Conservation (phyloP, 1,140 invertebrate genomes). For the Leptinotarsa defecta region DNA sequence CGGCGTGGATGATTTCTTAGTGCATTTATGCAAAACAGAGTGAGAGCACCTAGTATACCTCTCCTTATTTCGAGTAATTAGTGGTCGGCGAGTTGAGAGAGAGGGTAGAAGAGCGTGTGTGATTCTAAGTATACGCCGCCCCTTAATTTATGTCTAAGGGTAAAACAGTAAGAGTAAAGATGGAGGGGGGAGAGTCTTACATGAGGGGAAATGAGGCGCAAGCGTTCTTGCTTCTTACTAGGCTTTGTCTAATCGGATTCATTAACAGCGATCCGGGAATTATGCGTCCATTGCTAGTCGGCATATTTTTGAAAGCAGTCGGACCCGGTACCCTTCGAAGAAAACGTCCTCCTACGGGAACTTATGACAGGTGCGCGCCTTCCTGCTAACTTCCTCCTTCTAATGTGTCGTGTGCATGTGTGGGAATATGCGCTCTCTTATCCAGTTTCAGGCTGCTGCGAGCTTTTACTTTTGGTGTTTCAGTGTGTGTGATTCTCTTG, state of each 20-base stretch:
- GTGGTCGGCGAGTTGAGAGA: slow-evolving; percentile 51
- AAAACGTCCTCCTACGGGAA: slow-evolving; percentile 46
- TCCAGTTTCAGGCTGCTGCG: slow-evolving; percentile 21
- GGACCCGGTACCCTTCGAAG: slow-evolving; percentile 49
- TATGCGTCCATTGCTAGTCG: slow-evolving; percentile 61
- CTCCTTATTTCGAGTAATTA: slow-evolving; percentile 54
- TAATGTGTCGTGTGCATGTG: slow-evolving; percentile 40
- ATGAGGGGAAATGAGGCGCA: slow-evolving; percentile 54
- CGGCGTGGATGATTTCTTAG: slow-evolving; percentile 53
- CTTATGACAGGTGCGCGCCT: slow-evolving; percentile 47
- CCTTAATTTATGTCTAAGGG: slow-evolving; percentile 58
- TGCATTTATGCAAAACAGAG: slow-evolving; percentile 56
- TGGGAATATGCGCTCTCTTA: slow-evolving; percentile 45
- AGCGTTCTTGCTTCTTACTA: slow-evolving; percentile 56
- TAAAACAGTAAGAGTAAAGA: slow-evolving; percentile 57
- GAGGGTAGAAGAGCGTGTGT: slow-evolving; percentile 52
- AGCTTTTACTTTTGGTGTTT: slow-evolving; percentile 39
- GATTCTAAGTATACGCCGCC: slow-evolving; percentile 56
- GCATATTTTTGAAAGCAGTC: slow-evolving; percentile 57
- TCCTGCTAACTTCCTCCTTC: slow-evolving; percentile 27
- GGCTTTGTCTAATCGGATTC: slow-evolving; percentile 63
- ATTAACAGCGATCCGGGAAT: slow-evolving; percentile 62
- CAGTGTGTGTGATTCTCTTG: slow-evolving; percentile 25
- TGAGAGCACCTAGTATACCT: slow-evolving; percentile 41
- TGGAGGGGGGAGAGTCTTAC: slow-evolving; percentile 49